Evolutionary conservation across 2,888 invertebrate genomes (phyloP), one percentile per base, ranked within the genome.

Genomic region (Stramonita haemastoma): DNA sequence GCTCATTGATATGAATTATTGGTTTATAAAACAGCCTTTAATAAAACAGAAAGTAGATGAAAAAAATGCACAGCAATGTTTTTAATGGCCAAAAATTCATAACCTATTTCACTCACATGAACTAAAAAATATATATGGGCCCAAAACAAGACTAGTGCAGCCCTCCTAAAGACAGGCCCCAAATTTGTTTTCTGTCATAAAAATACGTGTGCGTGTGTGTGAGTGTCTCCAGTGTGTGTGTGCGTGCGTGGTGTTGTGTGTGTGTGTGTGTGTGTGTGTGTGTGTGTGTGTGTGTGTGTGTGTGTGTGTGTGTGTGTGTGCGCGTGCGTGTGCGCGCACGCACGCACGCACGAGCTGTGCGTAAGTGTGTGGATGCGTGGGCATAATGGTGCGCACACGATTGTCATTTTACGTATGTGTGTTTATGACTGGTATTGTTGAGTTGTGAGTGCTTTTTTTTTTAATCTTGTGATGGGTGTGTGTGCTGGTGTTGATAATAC

Each of bases 161-260:
- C n/a, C n/a, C n/a, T n/a, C n/a, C n/a, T n/a, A n/a, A n/a, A n/a
- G n/a, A n/a, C n/a, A n/a, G n/a, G n/a, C n/a, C n/a, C n/a, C n/a
- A n/a, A n/a, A n/a, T n/a, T n/a, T n/a, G n/a, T n/a, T n/a, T n/a
- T n/a, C n/a, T n/a, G n/a, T n/a, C n/a, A n/a, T n/a, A n/a, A n/a
- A n/a, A n/a, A n/a, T n/a, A n/a, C n/a, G 34, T 46, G n/a, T n/a
- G n/a, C 46, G 46, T 46, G n/a, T 84, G 46, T 32, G 73, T 86
- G n/a, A n/a, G n/a, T n/a, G n/a, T n/a, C n/a, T n/a, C n/a, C n/a
- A n/a, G n/a, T 56, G 19, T 73, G 56, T 34, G 46, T n/a, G 56
- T 73, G 29, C 26, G 77, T 56, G 77, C 32, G 79, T 86, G 86
- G 60, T n/a, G 60, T 11, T 66, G 66, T 86, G 86, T 66, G 66